Conservation (phyloP, 92 coral and sea anemone genomes). For the Epizoanthus illoricatus region DNA sequence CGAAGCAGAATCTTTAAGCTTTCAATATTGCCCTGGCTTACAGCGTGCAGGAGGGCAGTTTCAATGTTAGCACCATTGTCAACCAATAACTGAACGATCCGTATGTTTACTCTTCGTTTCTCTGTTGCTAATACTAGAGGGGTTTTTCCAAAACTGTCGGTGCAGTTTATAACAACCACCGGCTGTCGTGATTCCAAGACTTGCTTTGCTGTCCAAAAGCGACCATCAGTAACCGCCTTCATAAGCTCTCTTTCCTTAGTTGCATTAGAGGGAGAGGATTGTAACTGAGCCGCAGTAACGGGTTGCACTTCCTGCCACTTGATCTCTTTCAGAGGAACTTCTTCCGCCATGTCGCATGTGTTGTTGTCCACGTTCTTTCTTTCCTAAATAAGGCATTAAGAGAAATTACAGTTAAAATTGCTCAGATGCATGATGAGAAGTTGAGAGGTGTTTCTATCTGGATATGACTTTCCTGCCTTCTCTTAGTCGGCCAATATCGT, state of each 20-base stretch:
- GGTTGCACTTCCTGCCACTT: conserved; percentile 29
- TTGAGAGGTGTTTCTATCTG: too few species aligned
- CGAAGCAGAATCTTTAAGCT: conserved; percentile 39
- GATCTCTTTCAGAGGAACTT: conserved; percentile 29
- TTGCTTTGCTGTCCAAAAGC: conserved; percentile 27
- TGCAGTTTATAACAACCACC: conserved; percentile 34
- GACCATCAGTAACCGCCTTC: conserved; percentile 11
- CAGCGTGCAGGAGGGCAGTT: conserved; percentile 48
- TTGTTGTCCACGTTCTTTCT: neutral
- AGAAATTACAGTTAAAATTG: too few species aligned
- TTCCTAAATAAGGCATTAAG: neutral
- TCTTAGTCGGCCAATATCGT: too few species aligned
- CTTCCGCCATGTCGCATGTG: neutral
- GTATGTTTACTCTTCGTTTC: conserved; percentile 21
- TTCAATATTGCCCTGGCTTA: conserved; percentile 39
- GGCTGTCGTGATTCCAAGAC: conserved; percentile 9
- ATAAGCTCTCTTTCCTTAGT: conserved; percentile 13
- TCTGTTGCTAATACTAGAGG: conserved; percentile 39
- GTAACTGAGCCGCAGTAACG: neutral
- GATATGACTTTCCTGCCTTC: too few species aligned
- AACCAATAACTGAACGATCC: conserved; percentile 33
- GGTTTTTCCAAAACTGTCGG: conserved; percentile 45
- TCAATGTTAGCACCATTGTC: conserved; percentile 48
- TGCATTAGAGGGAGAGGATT: neutral
- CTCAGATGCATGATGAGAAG: too few species aligned